Evolutionary conservation across 64 coral and sea anemone genomes (phyloP), one percentile per base, ranked within the genome.

Genomic region (Montipora efflorescens): DNA sequence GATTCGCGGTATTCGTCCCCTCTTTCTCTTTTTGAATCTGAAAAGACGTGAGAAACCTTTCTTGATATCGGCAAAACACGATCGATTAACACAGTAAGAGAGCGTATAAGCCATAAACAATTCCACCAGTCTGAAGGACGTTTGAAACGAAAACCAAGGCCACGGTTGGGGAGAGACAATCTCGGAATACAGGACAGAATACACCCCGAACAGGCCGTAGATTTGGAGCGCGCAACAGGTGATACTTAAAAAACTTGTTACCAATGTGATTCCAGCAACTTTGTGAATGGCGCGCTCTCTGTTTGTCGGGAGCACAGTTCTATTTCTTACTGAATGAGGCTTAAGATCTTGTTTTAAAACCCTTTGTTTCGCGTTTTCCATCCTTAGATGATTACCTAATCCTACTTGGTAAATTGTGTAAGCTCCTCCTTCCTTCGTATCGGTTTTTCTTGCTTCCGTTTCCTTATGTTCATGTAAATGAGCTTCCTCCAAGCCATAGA

Each of bases 71-170:
- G 36, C 36, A 16, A 5, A n/a, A 36, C 47, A 5, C 73, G 92
- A 75, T 25, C 74, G 78, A 76, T 83, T 43, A 64, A 95, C 80
- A 1, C 85, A 84, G 80, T 90, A 90, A 15, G 93, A 51, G 0
- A 95, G 66, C 4, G 55, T 79, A 70, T 15, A 86, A 13, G 88
- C 88, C 93, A 95, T 69, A 5, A 11, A 74, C 7, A 95, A 72
- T 36, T 95, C 93, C 2, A 95, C 88, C 15, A 95, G n/a, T 16
- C 93, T 59, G 47, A 95, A 95, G 1, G 70, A 95, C 46, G 93
- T 95, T 46, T 95, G 88, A 76, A 95, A 95, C 8, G 25, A 80
- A 47, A 61, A 76, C 93, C 93, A 95, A 1, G 93, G 93, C 93
- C 93, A 95, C 3, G 93, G 93, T 22, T 78, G 25, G 19, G 93